Evolutionary conservation across 2,113 vertebrate species (phyloP).

Genomic region (Microcebus lehilahytsara): DNA sequence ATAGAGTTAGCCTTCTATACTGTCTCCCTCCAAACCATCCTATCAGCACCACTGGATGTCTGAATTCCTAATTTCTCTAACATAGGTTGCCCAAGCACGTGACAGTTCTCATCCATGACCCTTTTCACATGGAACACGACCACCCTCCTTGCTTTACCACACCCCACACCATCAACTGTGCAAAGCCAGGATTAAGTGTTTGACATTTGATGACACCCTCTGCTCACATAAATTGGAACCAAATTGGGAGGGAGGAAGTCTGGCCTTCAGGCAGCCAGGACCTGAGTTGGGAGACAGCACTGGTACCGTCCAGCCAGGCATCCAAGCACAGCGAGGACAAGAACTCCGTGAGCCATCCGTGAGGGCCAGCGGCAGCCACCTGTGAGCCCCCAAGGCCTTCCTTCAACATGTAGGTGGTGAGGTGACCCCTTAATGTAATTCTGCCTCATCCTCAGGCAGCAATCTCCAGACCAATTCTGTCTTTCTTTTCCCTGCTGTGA

Average conservation of each 20-base stretch:
- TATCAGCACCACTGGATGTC: not conserved
- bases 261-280: not conserved
- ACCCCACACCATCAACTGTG: not conserved
- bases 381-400: not conserved
- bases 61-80: not conserved
- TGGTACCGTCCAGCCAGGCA: not conserved
- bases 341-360: not conserved
- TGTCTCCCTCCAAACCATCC: not conserved
- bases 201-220: not conserved
- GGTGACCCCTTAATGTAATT: slow-evolving; percentile 56
- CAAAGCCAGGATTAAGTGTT: not conserved
- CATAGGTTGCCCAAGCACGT: not conserved
- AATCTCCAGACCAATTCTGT: slow-evolving; percentile 63
- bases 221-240: not conserved
- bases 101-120: not conserved
- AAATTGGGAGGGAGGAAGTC: not conserved
- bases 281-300: not conserved
- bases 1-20: not conserved
- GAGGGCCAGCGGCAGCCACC: too few relatives aligned
- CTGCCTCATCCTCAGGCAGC: slow-evolving; percentile 45
- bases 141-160: not conserved
- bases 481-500: slow-evolving; percentile 73
- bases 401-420: not conserved
- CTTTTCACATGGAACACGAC: not conserved
- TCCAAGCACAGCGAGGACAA: not conserved